phyloP scores from a whole-genome alignment of 1,140 invertebrate genomes.

The Gonioctena quinquepunctata region DNA sequence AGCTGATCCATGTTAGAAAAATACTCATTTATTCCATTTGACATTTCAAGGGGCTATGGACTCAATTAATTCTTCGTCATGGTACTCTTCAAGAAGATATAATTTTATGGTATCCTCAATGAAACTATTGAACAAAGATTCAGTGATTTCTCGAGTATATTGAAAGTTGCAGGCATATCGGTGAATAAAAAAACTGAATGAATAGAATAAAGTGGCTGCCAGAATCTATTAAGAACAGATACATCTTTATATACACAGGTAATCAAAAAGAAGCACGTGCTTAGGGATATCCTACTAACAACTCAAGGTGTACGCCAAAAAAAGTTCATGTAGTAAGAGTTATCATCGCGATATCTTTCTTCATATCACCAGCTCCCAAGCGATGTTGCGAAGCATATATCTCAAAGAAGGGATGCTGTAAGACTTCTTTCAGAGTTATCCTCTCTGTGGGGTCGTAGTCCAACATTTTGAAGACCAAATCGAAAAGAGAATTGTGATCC shows the following conservation, averaged over 20 bases:
- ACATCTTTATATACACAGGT: conserved; percentile 2
- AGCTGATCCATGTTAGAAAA: too few relatives aligned
- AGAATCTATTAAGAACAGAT: conserved; percentile 15
- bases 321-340: not conserved
- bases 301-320: not conserved
- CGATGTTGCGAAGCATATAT: conserved; percentile 76
- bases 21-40: too few relatives aligned
- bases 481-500: conserved; percentile 91
- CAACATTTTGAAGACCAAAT: conserved; percentile 93
- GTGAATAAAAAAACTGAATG: not conserved
- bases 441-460: conserved; percentile 93
- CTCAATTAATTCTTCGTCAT: too few relatives aligned
- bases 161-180: too few relatives aligned
- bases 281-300: not conserved
- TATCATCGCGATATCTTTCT: conserved; percentile 54
- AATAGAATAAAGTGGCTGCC: conserved; percentile 3
- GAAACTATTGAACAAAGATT: too few relatives aligned
- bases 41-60: too few relatives aligned
- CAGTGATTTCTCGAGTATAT: not conserved
- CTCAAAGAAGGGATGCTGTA: conserved; percentile 92
- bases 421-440: conserved; percentile 85
- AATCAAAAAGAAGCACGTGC: not conserved
- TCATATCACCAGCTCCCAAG: conserved; percentile 61
- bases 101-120: too few relatives aligned
- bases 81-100: too few relatives aligned